Conservation (phyloP, 1,140 invertebrate species). For the Microplitis mediator region DNA sequence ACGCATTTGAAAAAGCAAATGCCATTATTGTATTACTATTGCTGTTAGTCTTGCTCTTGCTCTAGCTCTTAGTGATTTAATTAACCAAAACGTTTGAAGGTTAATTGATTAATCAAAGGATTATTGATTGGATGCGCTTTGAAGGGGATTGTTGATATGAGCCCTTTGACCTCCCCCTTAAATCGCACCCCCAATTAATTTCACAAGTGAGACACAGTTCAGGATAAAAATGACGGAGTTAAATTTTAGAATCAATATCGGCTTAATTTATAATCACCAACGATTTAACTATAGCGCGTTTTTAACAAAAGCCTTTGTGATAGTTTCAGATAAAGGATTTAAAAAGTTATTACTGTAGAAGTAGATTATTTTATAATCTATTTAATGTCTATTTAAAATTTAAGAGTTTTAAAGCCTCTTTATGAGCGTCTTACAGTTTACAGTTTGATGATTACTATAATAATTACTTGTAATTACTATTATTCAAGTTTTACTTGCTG, state of each 20-base stretch:
- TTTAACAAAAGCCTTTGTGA: slow-evolving; percentile 14
- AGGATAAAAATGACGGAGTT: not conserved
- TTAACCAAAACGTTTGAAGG: not conserved
- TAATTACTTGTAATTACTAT: too few relatives aligned
- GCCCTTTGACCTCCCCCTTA: slow-evolving; percentile 49
- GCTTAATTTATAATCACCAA: not conserved
- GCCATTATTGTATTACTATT: too few relatives aligned
- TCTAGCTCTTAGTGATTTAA: too few relatives aligned
- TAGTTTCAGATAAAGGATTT: not conserved
- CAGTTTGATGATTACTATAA: too few relatives aligned
- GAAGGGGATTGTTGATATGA: slow-evolving; percentile 45
- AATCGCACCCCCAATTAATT: slow-evolving; percentile 30
- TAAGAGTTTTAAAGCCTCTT: not conserved
- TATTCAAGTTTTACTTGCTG: too few relatives aligned
- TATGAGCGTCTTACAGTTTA: too few relatives aligned
- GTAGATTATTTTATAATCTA: not conserved
- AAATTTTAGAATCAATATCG: too few relatives aligned
- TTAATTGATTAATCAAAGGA: not conserved
- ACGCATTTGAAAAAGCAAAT: too few relatives aligned
- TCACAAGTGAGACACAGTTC: not conserved
- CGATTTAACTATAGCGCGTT: not conserved
- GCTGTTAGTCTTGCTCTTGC: too few relatives aligned
- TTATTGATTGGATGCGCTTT: slow-evolving; percentile 31
- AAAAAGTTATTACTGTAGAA: not conserved
- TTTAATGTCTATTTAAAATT: not conserved